Conservation (phyloP, 2,113 vertebrate genomes). For the Ammospiza nelsoni region DNA sequence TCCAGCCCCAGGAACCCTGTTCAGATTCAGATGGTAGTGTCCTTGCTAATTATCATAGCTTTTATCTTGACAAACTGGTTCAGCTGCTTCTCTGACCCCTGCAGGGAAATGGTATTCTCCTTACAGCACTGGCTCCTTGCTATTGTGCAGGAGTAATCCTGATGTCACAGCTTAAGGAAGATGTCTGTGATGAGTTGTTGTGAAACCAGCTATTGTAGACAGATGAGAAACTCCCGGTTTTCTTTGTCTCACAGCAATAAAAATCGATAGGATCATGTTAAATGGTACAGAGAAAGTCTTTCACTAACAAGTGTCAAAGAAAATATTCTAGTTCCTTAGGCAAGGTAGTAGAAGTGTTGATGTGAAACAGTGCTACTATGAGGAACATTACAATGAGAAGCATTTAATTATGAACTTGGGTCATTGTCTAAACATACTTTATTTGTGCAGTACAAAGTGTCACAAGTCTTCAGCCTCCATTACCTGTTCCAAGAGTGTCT, state of each 20-base stretch:
- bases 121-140: neutral
- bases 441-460: neutral
- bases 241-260: neutral
- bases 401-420: neutral
- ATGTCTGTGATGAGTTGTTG: neutral
- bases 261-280: neutral
- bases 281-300: neutral
- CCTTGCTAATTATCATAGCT: neutral
- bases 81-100: slow-evolving; percentile 3
- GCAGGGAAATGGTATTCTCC: neutral
- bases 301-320: neutral
- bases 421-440: neutral
- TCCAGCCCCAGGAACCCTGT: slow-evolving; percentile 1
- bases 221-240: neutral
- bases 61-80: slow-evolving; percentile 27
- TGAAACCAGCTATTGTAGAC: neutral
- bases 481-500: neutral
- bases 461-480: neutral
- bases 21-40: neutral
- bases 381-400: neutral
- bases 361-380: neutral
- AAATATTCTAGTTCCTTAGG: neutral
- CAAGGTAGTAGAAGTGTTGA: neutral
- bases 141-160: neutral
- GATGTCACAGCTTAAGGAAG: neutral